These are phyloP conservation scores for Bimastos eiseni DNA, from an alignment of 2,888 invertebrate genomes.

Conservation along the genomic window DNA sequence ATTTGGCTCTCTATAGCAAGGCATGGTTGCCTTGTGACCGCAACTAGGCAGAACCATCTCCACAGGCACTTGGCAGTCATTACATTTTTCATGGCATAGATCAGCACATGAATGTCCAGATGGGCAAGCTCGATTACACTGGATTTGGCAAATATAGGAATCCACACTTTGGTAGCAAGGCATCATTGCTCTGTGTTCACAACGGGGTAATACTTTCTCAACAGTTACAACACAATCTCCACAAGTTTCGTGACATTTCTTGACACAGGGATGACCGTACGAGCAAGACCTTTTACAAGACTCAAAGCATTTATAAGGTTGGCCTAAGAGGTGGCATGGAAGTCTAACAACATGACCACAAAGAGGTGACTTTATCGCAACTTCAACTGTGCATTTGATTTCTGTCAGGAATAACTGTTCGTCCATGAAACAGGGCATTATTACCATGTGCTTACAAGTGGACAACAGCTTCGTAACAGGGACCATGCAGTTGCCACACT, in stretches of 20 bases:
- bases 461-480: constrained; percentile 44
- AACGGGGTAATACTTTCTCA: constrained; percentile 47
- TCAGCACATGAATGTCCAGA: background rate
- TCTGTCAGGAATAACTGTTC: background rate
- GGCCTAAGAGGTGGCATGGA: background rate
- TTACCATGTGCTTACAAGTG: constrained; percentile 51
- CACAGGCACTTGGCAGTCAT: background rate
- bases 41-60: background rate
- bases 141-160: background rate
- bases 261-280: background rate
- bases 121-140: background rate
- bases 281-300: background rate
- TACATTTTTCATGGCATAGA: background rate
- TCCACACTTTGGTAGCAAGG: constrained; percentile 22
- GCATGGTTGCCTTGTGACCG: background rate
- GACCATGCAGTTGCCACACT: background rate
- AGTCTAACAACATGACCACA: background rate
- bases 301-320: background rate
- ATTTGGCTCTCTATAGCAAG: background rate
- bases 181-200: constrained; percentile 50
- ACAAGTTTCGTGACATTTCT: background rate
- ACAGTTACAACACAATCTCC: background rate
- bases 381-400: background rate
- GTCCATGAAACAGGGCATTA: constrained; percentile 39
- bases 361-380: background rate